These are phyloP conservation scores for Bombus pyrosoma DNA, from an alignment of 1,140 invertebrate genomes.

Conservation along the genomic window DNA sequence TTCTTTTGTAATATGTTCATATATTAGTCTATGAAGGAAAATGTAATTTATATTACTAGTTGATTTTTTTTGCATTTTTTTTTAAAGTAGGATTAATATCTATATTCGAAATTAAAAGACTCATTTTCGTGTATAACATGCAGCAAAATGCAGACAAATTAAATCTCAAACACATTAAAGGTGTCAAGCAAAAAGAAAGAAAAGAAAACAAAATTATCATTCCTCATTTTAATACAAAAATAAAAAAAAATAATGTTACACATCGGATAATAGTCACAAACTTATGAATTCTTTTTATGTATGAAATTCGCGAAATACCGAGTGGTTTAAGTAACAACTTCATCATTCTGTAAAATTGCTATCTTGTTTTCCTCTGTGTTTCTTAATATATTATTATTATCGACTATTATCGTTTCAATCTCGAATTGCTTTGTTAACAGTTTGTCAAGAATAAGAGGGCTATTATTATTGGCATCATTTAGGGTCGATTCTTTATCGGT, in stretches of 20 bases:
- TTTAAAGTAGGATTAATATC: conserved; percentile 9
- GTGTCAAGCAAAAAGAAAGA: conserved; percentile 50
- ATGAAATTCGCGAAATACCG: conserved; percentile 8
- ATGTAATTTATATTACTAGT: conserved; percentile 52
- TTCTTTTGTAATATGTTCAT: conserved; percentile 55
- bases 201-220: conserved; percentile 61
- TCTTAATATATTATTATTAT: conserved; percentile 33
- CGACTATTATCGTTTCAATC: conserved; percentile 46
- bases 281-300: conserved; percentile 14
- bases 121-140: conserved; percentile 45
- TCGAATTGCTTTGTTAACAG: conserved; percentile 32
- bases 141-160: conserved; percentile 38
- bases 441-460: conserved; percentile 53
- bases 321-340: conserved; percentile 42
- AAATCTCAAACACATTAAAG: conserved; percentile 33
- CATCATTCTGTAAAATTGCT: conserved; percentile 17
- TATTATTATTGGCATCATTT: conserved; percentile 63
- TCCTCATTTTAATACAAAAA: conserved; percentile 61
- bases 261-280: conserved; percentile 44
- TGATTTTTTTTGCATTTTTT: background rate
- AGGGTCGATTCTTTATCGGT: conserved; percentile 8
- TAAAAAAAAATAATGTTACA: conserved; percentile 52
- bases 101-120: conserved; percentile 55
- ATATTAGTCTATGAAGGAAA: conserved; percentile 46
- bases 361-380: conserved; percentile 25